Evolutionary conservation across 1,140 invertebrate genomes (phyloP).

Genomic region (Drosophila pachea): DNA sequence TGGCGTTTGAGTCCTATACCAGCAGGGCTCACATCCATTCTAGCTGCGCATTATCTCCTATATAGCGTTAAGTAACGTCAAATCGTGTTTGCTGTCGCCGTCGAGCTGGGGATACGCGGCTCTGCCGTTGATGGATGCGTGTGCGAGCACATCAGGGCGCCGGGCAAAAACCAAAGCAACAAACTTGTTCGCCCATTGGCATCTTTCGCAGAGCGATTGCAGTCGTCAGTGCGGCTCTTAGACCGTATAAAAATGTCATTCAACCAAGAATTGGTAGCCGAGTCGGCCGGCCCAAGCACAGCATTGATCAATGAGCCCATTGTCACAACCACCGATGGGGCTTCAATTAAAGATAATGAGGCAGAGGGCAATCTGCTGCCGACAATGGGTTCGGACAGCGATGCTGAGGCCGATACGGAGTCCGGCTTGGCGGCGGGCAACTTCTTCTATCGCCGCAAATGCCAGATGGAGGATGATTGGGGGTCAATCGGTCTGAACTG

Average conservation of each 20-base stretch:
- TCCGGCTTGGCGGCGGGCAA: slow-evolving; percentile 19
- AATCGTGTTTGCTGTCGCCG: slow-evolving; percentile 21
- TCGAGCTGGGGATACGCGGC: neutral
- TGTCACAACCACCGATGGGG: slow-evolving; percentile 22
- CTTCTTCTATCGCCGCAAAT: slow-evolving; percentile 51
- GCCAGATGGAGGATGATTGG: slow-evolving; percentile 62
- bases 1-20: slow-evolving; percentile 25
- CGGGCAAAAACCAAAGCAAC: neutral
- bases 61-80: slow-evolving; percentile 28
- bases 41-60: slow-evolving; percentile 17
- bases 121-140: slow-evolving; percentile 33
- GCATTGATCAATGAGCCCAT: slow-evolving; percentile 33
- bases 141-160: neutral
- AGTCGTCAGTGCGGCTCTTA: slow-evolving; percentile 44
- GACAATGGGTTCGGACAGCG: slow-evolving; percentile 2
- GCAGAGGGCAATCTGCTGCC: slow-evolving; percentile 7
- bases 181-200: slow-evolving; percentile 9
- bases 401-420: slow-evolving; percentile 11
- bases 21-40: neutral
- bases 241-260: slow-evolving; percentile 47
- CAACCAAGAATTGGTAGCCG: slow-evolving; percentile 27
- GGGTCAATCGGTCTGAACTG: slow-evolving; percentile 60
- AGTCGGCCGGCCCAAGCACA: slow-evolving; percentile 10
- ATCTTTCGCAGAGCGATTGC: slow-evolving; percentile 48
- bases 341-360: slow-evolving; percentile 13